These are phyloP conservation scores for Desmodus rotundus DNA, from an alignment of 2,113 vertebrate species.

Conservation along the genomic window DNA sequence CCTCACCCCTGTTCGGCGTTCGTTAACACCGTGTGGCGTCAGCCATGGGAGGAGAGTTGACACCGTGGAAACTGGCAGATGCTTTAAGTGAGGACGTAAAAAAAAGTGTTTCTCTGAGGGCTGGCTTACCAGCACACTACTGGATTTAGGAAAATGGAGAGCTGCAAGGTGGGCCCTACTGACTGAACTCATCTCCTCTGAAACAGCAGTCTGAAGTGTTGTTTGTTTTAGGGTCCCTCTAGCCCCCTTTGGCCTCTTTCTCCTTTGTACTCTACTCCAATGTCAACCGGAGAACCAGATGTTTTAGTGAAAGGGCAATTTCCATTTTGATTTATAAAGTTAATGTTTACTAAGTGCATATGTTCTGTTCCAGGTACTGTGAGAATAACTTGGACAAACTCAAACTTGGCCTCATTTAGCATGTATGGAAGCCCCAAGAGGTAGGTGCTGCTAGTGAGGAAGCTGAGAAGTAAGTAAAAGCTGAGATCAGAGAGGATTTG, in stretches of 20 bases:
- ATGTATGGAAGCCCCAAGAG: background rate
- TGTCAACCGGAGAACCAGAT: background rate
- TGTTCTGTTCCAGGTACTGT: background rate
- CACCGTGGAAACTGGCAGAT: background rate
- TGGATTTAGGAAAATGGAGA: background rate
- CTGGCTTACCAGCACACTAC: background rate
- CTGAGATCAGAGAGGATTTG: background rate
- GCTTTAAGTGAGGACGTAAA: background rate
- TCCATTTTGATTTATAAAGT: background rate
- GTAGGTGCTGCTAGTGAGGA: background rate
- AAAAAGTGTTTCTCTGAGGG: background rate
- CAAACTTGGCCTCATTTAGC: background rate
- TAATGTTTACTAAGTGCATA: background rate
- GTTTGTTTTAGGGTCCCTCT: background rate
- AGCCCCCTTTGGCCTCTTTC: background rate
- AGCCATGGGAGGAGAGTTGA: background rate
- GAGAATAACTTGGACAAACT: background rate
- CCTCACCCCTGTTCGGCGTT: background rate
- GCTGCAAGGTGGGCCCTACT: background rate
- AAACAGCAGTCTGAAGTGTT: background rate
- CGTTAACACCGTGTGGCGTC: background rate
- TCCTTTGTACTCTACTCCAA: background rate
- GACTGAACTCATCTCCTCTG: background rate
- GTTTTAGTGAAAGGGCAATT: background rate
- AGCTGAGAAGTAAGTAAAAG: background rate